phyloP scores from a whole-genome alignment of 2,888 invertebrate genomes.

The Argyra leucocephala region DNA sequence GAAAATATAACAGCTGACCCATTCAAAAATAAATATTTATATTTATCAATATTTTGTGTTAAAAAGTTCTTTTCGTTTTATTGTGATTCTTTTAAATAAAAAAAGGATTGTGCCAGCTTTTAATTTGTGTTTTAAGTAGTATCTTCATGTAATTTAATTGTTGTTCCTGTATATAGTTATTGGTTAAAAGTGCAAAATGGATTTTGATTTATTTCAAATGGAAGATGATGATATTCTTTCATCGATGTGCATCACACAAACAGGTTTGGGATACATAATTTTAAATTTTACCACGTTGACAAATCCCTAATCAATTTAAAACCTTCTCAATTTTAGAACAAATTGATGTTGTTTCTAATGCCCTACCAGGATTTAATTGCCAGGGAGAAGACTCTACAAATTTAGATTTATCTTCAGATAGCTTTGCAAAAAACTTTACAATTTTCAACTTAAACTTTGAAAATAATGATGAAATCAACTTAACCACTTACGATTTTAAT shows the following conservation, averaged over 20 bases:
- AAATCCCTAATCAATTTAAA: background rate
- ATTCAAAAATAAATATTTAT: too few relatives aligned
- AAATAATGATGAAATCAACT: conserved; percentile 22
- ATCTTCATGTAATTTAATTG: too few relatives aligned
- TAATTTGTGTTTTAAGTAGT: too few relatives aligned
- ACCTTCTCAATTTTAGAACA: conserved; percentile 19
- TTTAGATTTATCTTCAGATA: conserved; percentile 29
- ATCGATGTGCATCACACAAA: conserved; percentile 31
- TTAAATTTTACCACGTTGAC: background rate
- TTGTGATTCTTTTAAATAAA: too few relatives aligned
- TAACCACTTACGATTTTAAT: conserved; percentile 31
- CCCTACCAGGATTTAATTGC: conserved; percentile 37
- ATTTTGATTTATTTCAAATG: conserved; percentile 40
- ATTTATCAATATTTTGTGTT: too few relatives aligned
- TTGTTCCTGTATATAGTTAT: too few relatives aligned
- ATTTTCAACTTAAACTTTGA: conserved; percentile 19
- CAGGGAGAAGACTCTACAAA: conserved; percentile 33
- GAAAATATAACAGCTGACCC: too few relatives aligned
- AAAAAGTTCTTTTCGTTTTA: too few relatives aligned
- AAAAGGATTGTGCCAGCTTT: too few relatives aligned
- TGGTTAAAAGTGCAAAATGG: conserved; percentile 28
- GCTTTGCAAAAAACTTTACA: conserved; percentile 34
- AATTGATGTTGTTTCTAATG: conserved; percentile 19
- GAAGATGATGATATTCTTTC: conserved; percentile 39
- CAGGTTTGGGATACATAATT: conserved; percentile 23